Base-by-base conservation (phyloP, 2,888 invertebrate genomes). In the Stictocephala bisonia region DNA sequence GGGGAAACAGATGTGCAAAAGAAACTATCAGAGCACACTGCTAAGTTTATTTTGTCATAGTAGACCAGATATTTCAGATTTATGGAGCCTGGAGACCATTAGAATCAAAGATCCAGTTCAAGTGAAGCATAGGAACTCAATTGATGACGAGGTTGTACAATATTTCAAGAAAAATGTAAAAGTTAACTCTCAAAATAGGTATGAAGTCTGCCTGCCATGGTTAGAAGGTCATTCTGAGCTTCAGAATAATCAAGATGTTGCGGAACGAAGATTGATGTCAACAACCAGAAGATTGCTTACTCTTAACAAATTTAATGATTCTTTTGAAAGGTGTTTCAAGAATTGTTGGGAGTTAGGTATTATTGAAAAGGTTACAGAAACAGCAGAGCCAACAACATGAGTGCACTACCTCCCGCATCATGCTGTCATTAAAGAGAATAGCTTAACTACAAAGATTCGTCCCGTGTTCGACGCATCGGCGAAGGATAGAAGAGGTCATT, bases 401-500 rank as follows among this genome's bases (percentile, higher is more conserved):
- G 26, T 53, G 1, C 58, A 58, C 18, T 29, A 58, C 24, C 31
- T 58, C 4, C 58, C 58, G 9, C 58, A 58, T 22, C 29, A n/a
- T n/a, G 31, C 58, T 31, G 58, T 58, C 27, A 6, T 58, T 3
- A 58, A 58, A 27, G 31, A 29, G 20, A 31, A 15, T 31, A 58
- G 58, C 18, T 3, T 26, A 2, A 58, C 58, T 2, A 58, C 31
- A 3, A 58, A 31, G 11, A 15, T 58, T 9, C 29, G 58, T 9
- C 58, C 58, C 13, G 58, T 58, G 13, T 58, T 58, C 31, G 58
- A 58, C 20, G 58, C 58, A 15, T 58, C 31, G 6, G 58, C 58
- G 9, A 15, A 13, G 2, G 58, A 58, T 27, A 31, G 2, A n/a
- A 15, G 27, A 26, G 58, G 58, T 4, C 15, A 58, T n/a, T 13